Conservation (phyloP, 2,797 vertebrate species). For the Erpetoichthys calabaricus region DNA sequence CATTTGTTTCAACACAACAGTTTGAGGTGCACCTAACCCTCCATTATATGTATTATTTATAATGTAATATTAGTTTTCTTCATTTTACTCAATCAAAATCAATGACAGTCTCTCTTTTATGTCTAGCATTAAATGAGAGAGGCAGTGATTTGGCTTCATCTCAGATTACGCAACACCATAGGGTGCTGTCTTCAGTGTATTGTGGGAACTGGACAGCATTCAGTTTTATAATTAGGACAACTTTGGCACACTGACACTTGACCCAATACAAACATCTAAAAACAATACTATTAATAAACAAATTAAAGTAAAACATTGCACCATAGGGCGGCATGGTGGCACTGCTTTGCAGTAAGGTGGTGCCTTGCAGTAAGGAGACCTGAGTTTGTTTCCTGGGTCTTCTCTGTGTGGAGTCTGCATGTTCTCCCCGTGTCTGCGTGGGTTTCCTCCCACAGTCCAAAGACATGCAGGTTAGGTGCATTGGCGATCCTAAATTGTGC, state of each 20-base stretch:
- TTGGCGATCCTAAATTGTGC: too few species aligned
- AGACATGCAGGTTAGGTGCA: too few species aligned
- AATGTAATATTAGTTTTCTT: slow-evolving; percentile 28
- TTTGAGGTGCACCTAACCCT: slow-evolving; percentile 16
- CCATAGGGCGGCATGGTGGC: too few species aligned
- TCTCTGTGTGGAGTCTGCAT: too few species aligned
- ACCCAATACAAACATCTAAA: slow-evolving; percentile 13
- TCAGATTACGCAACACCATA: slow-evolving; percentile 31
- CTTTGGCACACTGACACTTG: slow-evolving; percentile 27
- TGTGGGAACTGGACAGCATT: slow-evolving; percentile 24
- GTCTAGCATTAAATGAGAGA: slow-evolving; percentile 25
- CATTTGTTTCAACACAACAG: slow-evolving; percentile 24
- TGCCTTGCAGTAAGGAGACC: too few species aligned
- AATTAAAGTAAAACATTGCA: too few species aligned
- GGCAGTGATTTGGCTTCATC: slow-evolving; percentile 16
- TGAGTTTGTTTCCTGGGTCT: too few species aligned
- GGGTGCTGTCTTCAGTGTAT: slow-evolving; percentile 23
- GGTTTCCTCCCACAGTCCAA: too few species aligned
- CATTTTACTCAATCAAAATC: slow-evolving; percentile 38
- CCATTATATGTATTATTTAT: slow-evolving; percentile 12
- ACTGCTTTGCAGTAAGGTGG: too few species aligned
- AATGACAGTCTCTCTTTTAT: slow-evolving; percentile 24
- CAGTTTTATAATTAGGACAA: slow-evolving; percentile 27
- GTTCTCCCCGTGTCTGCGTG: too few species aligned
- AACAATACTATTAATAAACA: not conserved